These are phyloP conservation scores for Macaria liturata DNA, from an alignment of 2,888 invertebrate genomes.

Conservation along the genomic window DNA sequence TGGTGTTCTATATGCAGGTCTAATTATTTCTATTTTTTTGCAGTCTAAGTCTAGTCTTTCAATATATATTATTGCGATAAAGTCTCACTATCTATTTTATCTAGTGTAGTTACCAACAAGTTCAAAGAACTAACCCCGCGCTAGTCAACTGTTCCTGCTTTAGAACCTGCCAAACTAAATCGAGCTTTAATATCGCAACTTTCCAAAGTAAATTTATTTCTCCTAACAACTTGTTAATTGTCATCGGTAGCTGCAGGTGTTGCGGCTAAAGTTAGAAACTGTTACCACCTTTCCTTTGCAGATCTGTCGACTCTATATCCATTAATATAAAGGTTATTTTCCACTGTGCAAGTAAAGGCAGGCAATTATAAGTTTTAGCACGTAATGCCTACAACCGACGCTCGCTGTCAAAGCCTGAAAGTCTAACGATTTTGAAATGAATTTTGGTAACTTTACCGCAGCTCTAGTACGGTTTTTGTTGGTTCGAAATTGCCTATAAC, in stretches of 20 bases:
- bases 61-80: too few relatives aligned
- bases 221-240: constrained; percentile 34
- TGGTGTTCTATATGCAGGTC: too few relatives aligned
- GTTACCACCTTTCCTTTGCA: background rate
- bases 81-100: too few relatives aligned
- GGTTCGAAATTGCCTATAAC: constrained; percentile 12
- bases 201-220: constrained; percentile 33
- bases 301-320: background rate
- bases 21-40: too few relatives aligned
- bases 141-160: background rate
- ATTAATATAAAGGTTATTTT: background rate
- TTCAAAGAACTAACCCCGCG: too few relatives aligned
- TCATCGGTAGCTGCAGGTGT: constrained; percentile 29
- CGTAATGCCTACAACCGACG: constrained; percentile 32
- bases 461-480: constrained; percentile 15
- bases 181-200: constrained; percentile 28
- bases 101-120: too few relatives aligned
- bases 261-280: constrained; percentile 20
- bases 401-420: constrained; percentile 26
- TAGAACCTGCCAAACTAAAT: constrained; percentile 21
- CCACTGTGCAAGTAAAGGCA: constrained; percentile 7
- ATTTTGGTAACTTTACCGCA: constrained; percentile 17
- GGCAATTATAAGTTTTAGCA: constrained; percentile 39
- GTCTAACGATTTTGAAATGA: constrained; percentile 27
- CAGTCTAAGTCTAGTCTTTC: too few relatives aligned